These are phyloP conservation scores for Tetragonisca angustula DNA, from an alignment of 2,888 invertebrate species.

Conservation along the genomic window DNA sequence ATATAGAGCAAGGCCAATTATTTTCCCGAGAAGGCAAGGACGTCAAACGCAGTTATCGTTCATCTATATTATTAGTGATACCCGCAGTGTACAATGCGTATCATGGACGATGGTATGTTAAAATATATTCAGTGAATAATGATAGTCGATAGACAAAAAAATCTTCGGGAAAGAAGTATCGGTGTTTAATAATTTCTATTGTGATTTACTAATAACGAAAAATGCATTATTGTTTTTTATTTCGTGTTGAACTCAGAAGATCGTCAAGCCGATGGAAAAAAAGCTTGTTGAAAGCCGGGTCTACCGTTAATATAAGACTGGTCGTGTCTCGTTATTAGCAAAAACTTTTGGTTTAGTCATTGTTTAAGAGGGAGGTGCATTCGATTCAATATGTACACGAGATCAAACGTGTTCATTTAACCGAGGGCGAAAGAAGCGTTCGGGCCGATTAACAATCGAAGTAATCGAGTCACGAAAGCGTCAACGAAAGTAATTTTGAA, in stretches of 20 bases:
- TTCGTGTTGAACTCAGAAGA: conserved; percentile 39
- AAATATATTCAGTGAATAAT: conserved; percentile 28
- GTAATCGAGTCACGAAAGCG: conserved; percentile 63
- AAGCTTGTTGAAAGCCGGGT: conserved; percentile 24
- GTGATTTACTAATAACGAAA: conserved; percentile 13
- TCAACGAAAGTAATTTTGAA: conserved; percentile 69
- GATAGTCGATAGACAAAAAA: conserved; percentile 10
- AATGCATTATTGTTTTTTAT: conserved; percentile 20
- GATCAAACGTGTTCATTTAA: conserved; percentile 41
- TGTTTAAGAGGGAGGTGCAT: conserved; percentile 36
- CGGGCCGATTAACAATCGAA: conserved; percentile 59
- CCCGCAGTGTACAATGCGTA: conserved; percentile 8
- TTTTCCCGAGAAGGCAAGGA: conserved; percentile 15
- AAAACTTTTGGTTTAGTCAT: conserved; percentile 65
- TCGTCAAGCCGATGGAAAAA: conserved; percentile 5
- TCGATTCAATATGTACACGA: conserved; percentile 41
- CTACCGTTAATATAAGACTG: conserved; percentile 51
- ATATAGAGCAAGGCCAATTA: conserved; percentile 16
- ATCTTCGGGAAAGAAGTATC: conserved; percentile 13
- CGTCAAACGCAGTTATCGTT: conserved; percentile 2
- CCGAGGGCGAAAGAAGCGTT: conserved; percentile 41
- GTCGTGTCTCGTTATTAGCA: conserved; percentile 63
- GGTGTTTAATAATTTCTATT: conserved; percentile 40
- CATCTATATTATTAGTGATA: conserved; percentile 16
- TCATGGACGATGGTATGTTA: conserved; percentile 19